Evolutionary conservation across 37 sponge, comb jelly and placozoan species (phyloP), one percentile per base, ranked within the genome.

Genomic region (Chondrosia reniformis): DNA sequence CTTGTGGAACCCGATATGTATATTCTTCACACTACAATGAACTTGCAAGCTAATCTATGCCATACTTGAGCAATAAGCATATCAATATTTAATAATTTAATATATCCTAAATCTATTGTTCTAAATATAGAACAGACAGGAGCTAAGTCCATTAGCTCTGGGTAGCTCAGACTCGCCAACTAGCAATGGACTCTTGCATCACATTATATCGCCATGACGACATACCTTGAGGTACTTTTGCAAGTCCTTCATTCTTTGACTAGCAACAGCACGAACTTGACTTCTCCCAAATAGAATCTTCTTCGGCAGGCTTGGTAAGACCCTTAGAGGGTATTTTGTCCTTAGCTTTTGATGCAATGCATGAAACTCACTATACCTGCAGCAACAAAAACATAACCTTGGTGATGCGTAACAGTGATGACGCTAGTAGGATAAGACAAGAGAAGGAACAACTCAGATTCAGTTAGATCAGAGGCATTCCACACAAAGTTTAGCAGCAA

Each of bases 281-380:
- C 89, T 89, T 0, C 89, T 81, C 1, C 89, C 85, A 81, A 89
- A 84, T 49, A 81, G 62, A 33, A 84, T 84, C 75, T 84, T 89
- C 55, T 84, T 84, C 0, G 89, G 89, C 38, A 89, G 58, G n/a
- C 82, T 21, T 25, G 89, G 89, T 2, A 89, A 55, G 15, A 39
- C 33, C 28, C 40, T 33, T 22, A 21, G 19, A 7, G 82, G 82
- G 40, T 79, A 81, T 28, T 64, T 0, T 3, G 59, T n/a, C 39
- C 62, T 75, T 13, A 89, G 82, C 43, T 59, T 57, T 37, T 84
- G 85, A 69, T 89, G 81, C 22, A 89, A 75, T n/a, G 74, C 2
- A 65, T 84, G 4, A 65, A 84, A 89, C 32, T 89, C 89, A 81
- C 89, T 89, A 75, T 84, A 89, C 57, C 89, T 89, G 72, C 4